Conservation (phyloP, 64 coral and sea anemone genomes). For the Pocillopora verrucosa region DNA sequence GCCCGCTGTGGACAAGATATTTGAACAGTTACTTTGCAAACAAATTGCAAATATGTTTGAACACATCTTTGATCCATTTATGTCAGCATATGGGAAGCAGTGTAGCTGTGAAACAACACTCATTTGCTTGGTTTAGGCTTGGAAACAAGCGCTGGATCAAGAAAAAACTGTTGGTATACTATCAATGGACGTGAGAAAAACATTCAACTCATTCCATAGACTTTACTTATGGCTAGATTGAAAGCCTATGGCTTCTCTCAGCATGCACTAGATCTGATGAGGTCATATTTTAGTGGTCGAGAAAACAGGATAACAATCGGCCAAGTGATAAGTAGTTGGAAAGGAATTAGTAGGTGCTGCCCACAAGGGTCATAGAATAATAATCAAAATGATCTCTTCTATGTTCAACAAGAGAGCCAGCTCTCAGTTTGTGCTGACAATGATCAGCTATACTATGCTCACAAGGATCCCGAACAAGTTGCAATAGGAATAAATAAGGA, state of each 20-base stretch:
- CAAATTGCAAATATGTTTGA: not conserved
- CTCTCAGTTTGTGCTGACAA: not conserved
- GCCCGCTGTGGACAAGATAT: not conserved
- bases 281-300: not conserved
- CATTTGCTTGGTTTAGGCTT: conserved; percentile 2
- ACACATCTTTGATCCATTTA: not conserved
- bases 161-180: not conserved
- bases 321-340: not conserved
- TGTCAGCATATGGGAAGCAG: not conserved
- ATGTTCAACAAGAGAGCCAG: no score
- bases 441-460: not conserved
- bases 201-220: conserved; percentile 27
- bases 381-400: not conserved
- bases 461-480: not conserved
- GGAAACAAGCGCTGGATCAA: conserved; percentile 4
- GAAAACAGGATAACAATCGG: conserved; percentile 5
- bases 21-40: not conserved
- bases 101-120: conserved; percentile 27
- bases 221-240: conserved; percentile 9
- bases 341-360: not conserved
- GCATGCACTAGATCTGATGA: not conserved
- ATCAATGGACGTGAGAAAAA: conserved; percentile 42
- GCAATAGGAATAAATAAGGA: not conserved
- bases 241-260: conserved; percentile 31
- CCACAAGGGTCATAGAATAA: conserved; percentile 9